Conservation (phyloP, 2,888 invertebrate species). For the Cinara cedri region DNA sequence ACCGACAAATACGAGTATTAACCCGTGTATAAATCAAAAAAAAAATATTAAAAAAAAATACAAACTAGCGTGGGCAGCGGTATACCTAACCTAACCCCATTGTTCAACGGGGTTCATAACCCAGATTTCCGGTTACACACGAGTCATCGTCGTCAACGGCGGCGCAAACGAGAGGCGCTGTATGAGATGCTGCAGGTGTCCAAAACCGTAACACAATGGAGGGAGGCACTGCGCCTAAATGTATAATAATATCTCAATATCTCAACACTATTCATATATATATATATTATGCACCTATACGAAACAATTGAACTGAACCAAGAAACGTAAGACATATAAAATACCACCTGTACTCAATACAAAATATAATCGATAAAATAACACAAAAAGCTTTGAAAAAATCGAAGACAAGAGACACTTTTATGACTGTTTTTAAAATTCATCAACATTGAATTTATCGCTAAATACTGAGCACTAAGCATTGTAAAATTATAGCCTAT, state of each 20-base stretch:
- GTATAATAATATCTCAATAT: too few relatives aligned
- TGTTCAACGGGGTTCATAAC: slow-evolving; percentile 30
- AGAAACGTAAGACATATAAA: too few relatives aligned
- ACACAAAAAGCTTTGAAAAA: too few relatives aligned
- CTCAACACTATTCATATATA: too few relatives aligned
- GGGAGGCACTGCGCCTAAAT: slow-evolving; percentile 19
- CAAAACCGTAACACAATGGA: slow-evolving; percentile 46
- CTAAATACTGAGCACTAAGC: too few relatives aligned
- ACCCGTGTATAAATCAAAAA: not conserved
- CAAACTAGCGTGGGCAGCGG: slow-evolving; percentile 14
- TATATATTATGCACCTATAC: not conserved
- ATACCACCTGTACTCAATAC: too few relatives aligned
- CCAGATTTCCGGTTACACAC: slow-evolving; percentile 49
- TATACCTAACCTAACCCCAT: slow-evolving; percentile 13
- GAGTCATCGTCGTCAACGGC: slow-evolving; percentile 14
- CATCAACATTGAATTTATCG: too few relatives aligned
- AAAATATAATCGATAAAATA: too few relatives aligned
- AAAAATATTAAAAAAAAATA: not conserved
- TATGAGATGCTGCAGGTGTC: slow-evolving; percentile 31
- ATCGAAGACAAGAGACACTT: too few relatives aligned
- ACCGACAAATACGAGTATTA: not conserved
- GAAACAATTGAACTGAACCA: slow-evolving; percentile 43
- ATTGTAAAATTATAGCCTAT: too few relatives aligned
- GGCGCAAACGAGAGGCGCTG: not conserved
- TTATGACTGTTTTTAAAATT: too few relatives aligned